Evolutionary conservation across 2,113 vertebrate genomes (phyloP).

Genomic region (Scytalopus superciliaris): DNA sequence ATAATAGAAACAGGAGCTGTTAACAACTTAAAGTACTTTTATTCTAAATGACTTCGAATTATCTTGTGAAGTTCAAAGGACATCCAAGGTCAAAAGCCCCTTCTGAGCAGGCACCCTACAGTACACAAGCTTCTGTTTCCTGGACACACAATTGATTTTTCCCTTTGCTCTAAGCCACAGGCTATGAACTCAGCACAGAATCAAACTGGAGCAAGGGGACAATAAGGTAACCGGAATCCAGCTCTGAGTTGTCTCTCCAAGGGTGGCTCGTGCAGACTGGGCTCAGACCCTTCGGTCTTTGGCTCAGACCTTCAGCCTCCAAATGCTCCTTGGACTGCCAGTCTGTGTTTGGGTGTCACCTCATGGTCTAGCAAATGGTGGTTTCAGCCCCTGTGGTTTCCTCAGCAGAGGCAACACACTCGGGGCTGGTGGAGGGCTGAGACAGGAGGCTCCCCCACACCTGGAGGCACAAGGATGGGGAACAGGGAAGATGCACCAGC

Average conservation of each 20-base stretch:
- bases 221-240: not conserved
- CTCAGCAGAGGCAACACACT: not conserved
- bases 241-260: not conserved
- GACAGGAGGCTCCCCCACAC: not conserved
- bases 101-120: not conserved
- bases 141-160: not conserved
- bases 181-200: not conserved
- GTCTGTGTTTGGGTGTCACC: not conserved
- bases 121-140: not conserved
- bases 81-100: not conserved
- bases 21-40: not conserved
- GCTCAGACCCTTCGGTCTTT: not conserved
- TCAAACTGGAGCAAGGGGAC: not conserved
- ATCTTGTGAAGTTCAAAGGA: not conserved
- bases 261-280: not conserved
- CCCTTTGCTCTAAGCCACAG: not conserved
- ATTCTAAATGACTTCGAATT: not conserved
- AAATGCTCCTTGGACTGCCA: not conserved
- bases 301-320: not conserved
- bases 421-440: not conserved
- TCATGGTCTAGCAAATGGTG: not conserved
- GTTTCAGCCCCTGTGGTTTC: not conserved
- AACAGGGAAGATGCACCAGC: not conserved
- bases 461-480: not conserved
- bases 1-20: not conserved